Evolutionary conservation across 1,140 invertebrate genomes (phyloP), one percentile per base, ranked within the genome.

Genomic region (Dinothrombium tinctorium): DNA sequence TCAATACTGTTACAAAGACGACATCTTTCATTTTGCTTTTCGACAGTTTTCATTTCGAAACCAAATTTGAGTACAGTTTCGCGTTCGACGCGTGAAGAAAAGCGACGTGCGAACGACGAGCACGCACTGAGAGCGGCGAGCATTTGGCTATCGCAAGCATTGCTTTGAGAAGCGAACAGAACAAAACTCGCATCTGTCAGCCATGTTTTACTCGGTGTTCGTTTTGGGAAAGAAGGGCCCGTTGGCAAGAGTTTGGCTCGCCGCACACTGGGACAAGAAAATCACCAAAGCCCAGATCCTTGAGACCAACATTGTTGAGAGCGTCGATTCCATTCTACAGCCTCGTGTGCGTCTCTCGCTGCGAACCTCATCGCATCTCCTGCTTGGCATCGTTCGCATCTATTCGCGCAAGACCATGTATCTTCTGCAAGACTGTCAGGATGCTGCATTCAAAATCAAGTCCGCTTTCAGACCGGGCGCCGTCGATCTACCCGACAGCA

Each of bases 151-250:
- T n/a, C n/a, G n/a, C n/a, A n/a, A n/a, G n/a, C n/a, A n/a, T n/a
- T n/a, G n/a, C n/a, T n/a, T n/a, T n/a, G n/a, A n/a, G n/a, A n/a
- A n/a, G n/a, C n/a, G n/a, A n/a, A n/a, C n/a, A n/a, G n/a, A n/a
- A n/a, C n/a, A n/a, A n/a, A n/a, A n/a, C n/a, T n/a, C n/a, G n/a
- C n/a, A n/a, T n/a, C n/a, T n/a, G n/a, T n/a, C n/a, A n/a, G n/a
- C n/a, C n/a, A 98, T 96, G 90, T 98, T 96, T 73, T 98, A 96
- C 63, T 87, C 89, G 59, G 87, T 95, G 65, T 94, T 94, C 73
- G 87, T 96, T 54, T 69, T 98, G 63, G 87, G 84, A 69, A 98
- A 98, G 62, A 96, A 95, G 58, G 90, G 90, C 53, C 89, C 89
- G 1, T 57, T 98, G 61, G 86, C 89, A 60, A 71, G 86, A 53